Base-by-base conservation (phyloP, 92 coral and sea anemone genomes). In the Diadumene lineata region DNA sequence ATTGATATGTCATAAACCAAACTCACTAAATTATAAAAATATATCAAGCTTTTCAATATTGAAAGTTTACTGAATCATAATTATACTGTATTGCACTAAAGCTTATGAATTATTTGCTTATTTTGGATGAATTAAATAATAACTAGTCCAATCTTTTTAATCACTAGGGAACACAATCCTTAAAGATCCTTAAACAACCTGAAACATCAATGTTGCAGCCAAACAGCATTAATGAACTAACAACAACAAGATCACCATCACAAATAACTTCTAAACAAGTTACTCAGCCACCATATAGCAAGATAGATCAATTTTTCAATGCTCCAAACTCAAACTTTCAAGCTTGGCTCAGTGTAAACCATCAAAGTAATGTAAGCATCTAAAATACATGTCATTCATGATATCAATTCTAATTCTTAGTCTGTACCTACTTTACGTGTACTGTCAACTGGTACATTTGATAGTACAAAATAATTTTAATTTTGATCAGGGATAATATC, bases 251-350 rank as follows among this genome's bases (percentile, higher is more conserved):
- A 11, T 29, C 68, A 1, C 68, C 25, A 11, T 29, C 68, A 1
- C 68, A 62, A 43, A 28, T 62, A 62, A 62, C 19, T 22, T 0
- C 25, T 30, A 28, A 62, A 28, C 66, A 72, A 57, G 77, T 32
- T n/a, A 1, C 4, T 13, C 55, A 34, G 62, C 16, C 21, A 8
- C 3, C 64, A 23, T 51, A 57, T 23, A 74, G 38, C 43, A 56
- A 50, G 13, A 67, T 66, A 38, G 30, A 38, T 38, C 56, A 48
- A 1, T 64, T 80, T 18, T 77, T 65, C 73, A 73, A 67, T 34
- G 28, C 68, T 21, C 86, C 86, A 74, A 53, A 73, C 34, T 21
- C 81, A 32, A 81, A 64, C 28, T 74, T 43, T 60, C 85, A 53
- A 72, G 84, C 81, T 46, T 78, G 74, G 84, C 60, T 50, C 22